phyloP scores from a whole-genome alignment of 1,140 invertebrate genomes.

The Megathymus violae region DNA sequence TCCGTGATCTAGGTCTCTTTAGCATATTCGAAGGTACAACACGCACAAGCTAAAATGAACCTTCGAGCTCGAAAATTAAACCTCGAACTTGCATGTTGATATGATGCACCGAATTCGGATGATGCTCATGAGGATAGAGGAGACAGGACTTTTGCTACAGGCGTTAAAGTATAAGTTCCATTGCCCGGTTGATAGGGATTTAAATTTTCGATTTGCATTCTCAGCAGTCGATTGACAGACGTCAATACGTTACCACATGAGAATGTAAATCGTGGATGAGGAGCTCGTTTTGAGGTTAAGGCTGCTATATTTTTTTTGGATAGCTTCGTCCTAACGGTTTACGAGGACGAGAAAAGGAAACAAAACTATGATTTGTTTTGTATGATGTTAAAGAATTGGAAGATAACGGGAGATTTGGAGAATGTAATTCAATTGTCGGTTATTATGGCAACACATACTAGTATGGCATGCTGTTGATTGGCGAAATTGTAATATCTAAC shows the following conservation, averaged over 20 bases:
- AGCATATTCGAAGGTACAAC: background rate
- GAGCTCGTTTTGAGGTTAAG: conserved; percentile 9
- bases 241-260: conserved; percentile 50
- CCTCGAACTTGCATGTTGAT: conserved; percentile 1
- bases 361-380: background rate
- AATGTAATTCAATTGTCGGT: no score
- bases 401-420: no score
- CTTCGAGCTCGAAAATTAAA: background rate
- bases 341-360: background rate
- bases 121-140: background rate
- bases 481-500: no score
- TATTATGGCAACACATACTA: no score
- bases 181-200: conserved; percentile 13
- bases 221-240: conserved; percentile 53
- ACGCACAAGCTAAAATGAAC: background rate
- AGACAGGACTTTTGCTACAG: background rate
- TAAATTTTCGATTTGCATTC: conserved; percentile 53
- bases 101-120: conserved; percentile 5
- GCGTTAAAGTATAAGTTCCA: conserved; percentile 3
- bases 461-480: no score
- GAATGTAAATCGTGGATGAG: conserved; percentile 27
- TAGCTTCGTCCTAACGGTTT: conserved; percentile 17
- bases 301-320: conserved; percentile 24
- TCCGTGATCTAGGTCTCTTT: conserved; percentile 1
- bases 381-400: no score